A percentile compares a stretch with the other conserved stretches of the same genome.
phyloP scores from a whole-genome alignment of 35 echinoderm and acorn worm genomes.

The Lytechinus variegatus region DNA sequence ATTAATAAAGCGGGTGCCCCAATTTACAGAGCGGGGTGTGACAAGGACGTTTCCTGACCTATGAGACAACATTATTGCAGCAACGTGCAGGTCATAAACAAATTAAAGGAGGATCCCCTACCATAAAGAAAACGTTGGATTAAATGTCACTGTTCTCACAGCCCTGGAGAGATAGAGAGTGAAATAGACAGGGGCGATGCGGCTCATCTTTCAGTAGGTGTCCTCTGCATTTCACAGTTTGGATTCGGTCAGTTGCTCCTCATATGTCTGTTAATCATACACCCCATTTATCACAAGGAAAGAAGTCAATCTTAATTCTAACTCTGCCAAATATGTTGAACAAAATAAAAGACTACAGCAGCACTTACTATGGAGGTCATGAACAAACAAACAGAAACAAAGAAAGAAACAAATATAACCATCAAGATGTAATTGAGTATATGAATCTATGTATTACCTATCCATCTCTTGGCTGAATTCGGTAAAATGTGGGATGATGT shows the following conservation, averaged over 20 bases:
- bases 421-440: neutral
- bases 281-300: neutral
- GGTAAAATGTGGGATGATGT: too few species aligned
- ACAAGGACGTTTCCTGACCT: neutral
- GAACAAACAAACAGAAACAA: too few species aligned
- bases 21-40: neutral
- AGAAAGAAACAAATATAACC: neutral
- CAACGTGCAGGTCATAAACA: neutral
- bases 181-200: neutral
- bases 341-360: neutral
- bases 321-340: neutral
- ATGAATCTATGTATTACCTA: too few species aligned
- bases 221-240: neutral
- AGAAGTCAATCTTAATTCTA: neutral
- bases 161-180: neutral
- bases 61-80: constrained; percentile 21
- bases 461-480: too few species aligned
- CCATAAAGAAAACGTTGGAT: neutral
- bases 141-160: constrained; percentile 1
- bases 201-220: neutral
- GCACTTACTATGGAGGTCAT: neutral
- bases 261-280: neutral
- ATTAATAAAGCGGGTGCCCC: constrained; percentile 40
- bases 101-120: neutral
- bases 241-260: neutral